Evolutionary conservation across 2,888 invertebrate genomes (phyloP), one percentile per base, ranked within the genome.

Genomic region (Athalia rosae): DNA sequence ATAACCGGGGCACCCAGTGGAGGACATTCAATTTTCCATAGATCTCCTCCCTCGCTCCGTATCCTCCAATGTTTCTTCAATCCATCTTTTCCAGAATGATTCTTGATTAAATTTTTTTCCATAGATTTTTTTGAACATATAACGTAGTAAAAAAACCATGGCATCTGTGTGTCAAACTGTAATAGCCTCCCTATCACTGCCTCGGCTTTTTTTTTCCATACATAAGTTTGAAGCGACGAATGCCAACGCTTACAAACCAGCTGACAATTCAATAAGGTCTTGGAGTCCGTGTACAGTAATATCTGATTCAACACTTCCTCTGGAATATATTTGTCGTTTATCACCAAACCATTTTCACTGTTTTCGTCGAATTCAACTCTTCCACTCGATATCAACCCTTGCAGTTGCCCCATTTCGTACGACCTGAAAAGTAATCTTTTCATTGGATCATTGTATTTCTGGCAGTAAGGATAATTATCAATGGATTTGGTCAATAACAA

Each of bases 241-340:
- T 89, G 89, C 93, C 93, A 93, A 59, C 87, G 87, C 82, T 90
- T 91, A 81, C 92, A 92, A 1, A 92, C 92, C 56, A 90, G 80
- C 74, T 90, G 89, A 80, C 90, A 90, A n/a, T 84, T 88, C 8
- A 90, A 78, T 1, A 92, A 81, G 15, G 90, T 85, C 71, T 87
- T 84, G 3, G 88, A 82, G 78, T 91, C 90, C 3, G 90, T 81
- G 78, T 86, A 88, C 76, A 87, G 87, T 13, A 92, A 83, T 73
- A 92, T 91, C 77, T 90, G 83, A 2, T 87, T 81, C n/a, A 92
- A 79, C 43, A 92, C 81, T 85, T 92, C 92, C 84, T 90, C 89
- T 1, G 92, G 92, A 13, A 92, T 78, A 80, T 90, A 90, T 71
- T 83, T 82, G 61, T 85, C 83, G 50, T 84, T 83, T 8, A 91